Conservation (phyloP, 2,113 vertebrate genomes). For the Mirza zaza region DNA sequence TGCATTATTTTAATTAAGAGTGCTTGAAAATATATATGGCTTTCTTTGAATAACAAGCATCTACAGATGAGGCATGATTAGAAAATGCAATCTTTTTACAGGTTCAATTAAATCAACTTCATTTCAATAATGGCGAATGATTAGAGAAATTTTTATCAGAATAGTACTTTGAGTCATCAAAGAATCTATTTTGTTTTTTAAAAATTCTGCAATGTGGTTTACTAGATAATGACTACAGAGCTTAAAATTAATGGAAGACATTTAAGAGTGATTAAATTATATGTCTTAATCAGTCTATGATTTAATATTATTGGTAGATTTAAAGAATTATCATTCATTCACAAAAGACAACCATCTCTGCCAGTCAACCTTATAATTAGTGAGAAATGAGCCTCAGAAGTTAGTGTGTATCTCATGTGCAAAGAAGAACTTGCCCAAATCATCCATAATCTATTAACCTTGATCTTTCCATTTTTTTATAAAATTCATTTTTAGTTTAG, state of each 20-base stretch:
- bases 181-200: constrained; percentile 58
- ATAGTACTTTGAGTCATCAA: constrained; percentile 71
- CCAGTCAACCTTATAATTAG: background rate
- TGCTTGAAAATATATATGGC: constrained; percentile 79
- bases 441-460: background rate
- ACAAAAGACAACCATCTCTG: background rate
- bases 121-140: constrained; percentile 80
- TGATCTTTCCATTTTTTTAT: constrained; percentile 2
- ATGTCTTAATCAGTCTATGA: constrained; percentile 63
- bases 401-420: background rate
- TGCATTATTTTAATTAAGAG: constrained; percentile 83
- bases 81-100: constrained; percentile 73
- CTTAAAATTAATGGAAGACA: constrained; percentile 73
- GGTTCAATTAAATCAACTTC: constrained; percentile 83
- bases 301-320: constrained; percentile 46
- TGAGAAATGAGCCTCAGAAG: constrained; percentile 8
- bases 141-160: constrained; percentile 81
- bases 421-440: background rate
- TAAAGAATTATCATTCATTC: constrained; percentile 59
- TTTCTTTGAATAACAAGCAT: constrained; percentile 82
- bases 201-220: constrained; percentile 52
- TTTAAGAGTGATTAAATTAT: constrained; percentile 68
- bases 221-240: constrained; percentile 66
- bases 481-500: background rate
- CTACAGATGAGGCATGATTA: constrained; percentile 83